Conservation (phyloP, 2,888 invertebrate species). For the Caenorhabditis sp. region DNA sequence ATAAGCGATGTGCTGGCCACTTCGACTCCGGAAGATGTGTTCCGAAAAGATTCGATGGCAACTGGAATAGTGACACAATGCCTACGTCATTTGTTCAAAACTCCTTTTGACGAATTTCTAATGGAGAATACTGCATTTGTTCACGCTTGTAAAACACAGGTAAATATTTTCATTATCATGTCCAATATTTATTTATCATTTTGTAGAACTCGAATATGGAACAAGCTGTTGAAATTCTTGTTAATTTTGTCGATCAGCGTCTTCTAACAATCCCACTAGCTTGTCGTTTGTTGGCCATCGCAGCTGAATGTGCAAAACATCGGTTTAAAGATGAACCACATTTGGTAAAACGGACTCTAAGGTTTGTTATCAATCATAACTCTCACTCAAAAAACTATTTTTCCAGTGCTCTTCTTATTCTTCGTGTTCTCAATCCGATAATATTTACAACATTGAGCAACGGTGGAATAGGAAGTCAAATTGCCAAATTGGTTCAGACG, state of each 20-base stretch:
- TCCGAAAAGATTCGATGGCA: slow-evolving; percentile 48
- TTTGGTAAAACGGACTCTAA: slow-evolving; percentile 32
- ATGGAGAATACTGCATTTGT: slow-evolving; percentile 22
- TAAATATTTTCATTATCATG: not conserved
- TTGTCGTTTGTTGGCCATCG: slow-evolving; percentile 14
- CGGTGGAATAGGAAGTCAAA: slow-evolving; percentile 26
- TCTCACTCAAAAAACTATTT: too few relatives aligned
- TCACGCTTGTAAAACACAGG: slow-evolving; percentile 12
- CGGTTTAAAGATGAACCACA: slow-evolving; percentile 29
- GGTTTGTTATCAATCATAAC: too few relatives aligned
- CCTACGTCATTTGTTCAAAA: slow-evolving; percentile 36
- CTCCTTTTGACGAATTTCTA: slow-evolving; percentile 36
- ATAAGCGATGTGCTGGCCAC: slow-evolving; percentile 19
- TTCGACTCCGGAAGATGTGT: slow-evolving; percentile 40
- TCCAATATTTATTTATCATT: not conserved
- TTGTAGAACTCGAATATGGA: not conserved
- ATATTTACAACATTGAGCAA: slow-evolving; percentile 28
- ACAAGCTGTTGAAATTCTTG: slow-evolving; percentile 18
- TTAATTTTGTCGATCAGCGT: slow-evolving; percentile 32
- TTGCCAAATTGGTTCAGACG: slow-evolving; percentile 43
- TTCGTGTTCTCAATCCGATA: slow-evolving; percentile 38
- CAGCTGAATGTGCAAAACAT: slow-evolving; percentile 22
- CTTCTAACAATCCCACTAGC: slow-evolving; percentile 28
- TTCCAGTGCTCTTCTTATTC: slow-evolving; percentile 28
- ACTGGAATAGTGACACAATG: slow-evolving; percentile 45